Evolutionary conservation across 2,113 vertebrate species (phyloP).

Genomic region (Phocoena sinus): DNA sequence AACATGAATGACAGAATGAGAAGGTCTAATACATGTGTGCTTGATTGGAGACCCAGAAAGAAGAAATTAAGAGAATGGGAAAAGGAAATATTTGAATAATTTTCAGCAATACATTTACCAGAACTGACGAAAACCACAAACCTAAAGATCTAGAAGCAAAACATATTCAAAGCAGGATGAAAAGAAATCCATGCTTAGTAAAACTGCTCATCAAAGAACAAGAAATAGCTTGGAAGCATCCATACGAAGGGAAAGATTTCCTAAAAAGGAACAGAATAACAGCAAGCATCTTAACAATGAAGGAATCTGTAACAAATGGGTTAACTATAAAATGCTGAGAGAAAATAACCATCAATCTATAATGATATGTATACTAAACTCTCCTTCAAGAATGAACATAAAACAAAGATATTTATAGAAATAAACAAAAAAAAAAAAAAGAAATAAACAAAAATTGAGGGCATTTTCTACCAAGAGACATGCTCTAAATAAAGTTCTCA

Average conservation of each 20-base stretch:
- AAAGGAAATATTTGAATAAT: not conserved
- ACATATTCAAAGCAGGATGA: not conserved
- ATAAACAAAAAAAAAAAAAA: not conserved
- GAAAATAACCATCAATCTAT: not conserved
- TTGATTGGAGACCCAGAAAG: not conserved
- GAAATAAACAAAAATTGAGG: not conserved
- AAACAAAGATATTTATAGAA: not conserved
- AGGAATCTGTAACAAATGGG: not conserved
- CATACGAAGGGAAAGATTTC: not conserved
- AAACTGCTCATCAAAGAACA: not conserved
- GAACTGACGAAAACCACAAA: not conserved
- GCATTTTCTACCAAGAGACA: not conserved
- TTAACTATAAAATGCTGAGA: not conserved
- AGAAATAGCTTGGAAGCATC: not conserved
- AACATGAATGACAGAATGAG: not conserved
- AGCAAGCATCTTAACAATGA: not conserved
- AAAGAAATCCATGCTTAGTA: not conserved
- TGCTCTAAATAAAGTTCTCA: not conserved
- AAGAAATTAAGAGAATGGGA: not conserved
- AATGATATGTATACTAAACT: not conserved
- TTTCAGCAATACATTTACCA: not conserved
- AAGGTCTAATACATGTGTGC: not conserved
- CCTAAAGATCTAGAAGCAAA: not conserved
- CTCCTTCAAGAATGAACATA: not conserved
- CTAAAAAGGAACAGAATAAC: not conserved